Conservation (phyloP, 1,140 invertebrate species). For the Danaus plexippus region DNA sequence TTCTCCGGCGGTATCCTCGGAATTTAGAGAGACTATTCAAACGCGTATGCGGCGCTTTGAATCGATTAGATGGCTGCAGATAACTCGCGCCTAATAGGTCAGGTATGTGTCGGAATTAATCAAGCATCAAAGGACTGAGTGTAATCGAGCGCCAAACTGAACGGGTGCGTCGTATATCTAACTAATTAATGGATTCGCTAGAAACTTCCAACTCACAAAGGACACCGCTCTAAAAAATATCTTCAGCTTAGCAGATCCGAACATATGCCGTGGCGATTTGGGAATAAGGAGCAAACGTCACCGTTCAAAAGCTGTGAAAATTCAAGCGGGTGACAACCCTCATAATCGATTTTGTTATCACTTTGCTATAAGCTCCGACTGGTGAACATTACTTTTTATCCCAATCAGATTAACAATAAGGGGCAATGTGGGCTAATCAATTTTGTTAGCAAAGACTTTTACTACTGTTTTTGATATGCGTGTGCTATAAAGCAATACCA, state of each 20-base stretch:
- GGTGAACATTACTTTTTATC: too few relatives aligned
- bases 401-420: too few relatives aligned
- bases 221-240: constrained; percentile 46
- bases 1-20: constrained; percentile 47
- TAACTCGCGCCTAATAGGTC: constrained; percentile 59
- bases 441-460: not conserved
- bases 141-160: constrained; percentile 26
- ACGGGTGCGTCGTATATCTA: constrained; percentile 58
- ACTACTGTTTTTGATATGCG: constrained; percentile 1
- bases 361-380: too few relatives aligned
- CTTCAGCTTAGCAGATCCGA: constrained; percentile 15
- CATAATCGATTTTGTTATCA: too few relatives aligned
- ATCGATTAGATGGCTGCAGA: constrained; percentile 61
- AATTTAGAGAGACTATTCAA: constrained; percentile 45
- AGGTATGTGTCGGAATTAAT: constrained; percentile 67
- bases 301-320: too few relatives aligned
- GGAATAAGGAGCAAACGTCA: too few relatives aligned
- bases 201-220: constrained; percentile 58
- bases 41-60: constrained; percentile 53
- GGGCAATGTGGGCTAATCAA: too few relatives aligned
- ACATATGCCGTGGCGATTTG: constrained; percentile 27
- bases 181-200: constrained; percentile 69
- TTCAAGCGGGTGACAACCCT: too few relatives aligned
- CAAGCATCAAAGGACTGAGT: constrained; percentile 61
- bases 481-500: constrained; percentile 61